Base-by-base conservation (phyloP, 2,797 vertebrate genomes). In the Naso thynnoides region DNA sequence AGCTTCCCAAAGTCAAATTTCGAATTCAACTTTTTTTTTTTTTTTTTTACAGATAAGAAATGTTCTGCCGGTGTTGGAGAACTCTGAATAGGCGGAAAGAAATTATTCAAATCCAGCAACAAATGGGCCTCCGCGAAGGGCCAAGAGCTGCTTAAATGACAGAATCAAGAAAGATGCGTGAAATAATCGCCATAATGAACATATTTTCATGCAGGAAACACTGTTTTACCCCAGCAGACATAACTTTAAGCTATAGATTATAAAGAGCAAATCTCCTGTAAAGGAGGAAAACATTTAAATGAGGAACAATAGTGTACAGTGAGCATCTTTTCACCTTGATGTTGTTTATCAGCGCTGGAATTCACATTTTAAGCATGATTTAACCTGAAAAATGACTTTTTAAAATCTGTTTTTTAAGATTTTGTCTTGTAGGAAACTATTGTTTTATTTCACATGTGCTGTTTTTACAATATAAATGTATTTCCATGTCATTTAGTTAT, bases 11-110 rank as follows among this genome's bases (percentile, higher is more conserved):
- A 60, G 39, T 60, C 15, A 63, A 75, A 72, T n/a, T 61, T 18
- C 11, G 59, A 59, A 71, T 60, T 69, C 39, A 41, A 50, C 50
- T 58, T 67, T 60, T 47, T 23, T 44, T 44, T n/a, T 61, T 66
- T 59, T 44, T n/a, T n/a, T 19, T 44, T 21, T 21, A 29, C 15
- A 16, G 4, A 63, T 47, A 15, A 59, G 10, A 63, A 67, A 48
- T 52, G 8, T 73, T 74, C 39, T 4, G 14, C 23, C 29, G 2
- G 36, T 41, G 26, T 69, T 76, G 4, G 2, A 19, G 14, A 70
- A 47, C 61, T 23, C 1, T 67, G 56, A 79, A 80, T 29, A 14
- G 56, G 15, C 39, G 58, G 6, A 47, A 53, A 38, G 8, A 33
- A 65, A 79, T 57, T 6, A 58, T 73, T 73, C 6, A 36, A 65